phyloP scores from a whole-genome alignment of 2,113 vertebrate genomes.

The Plecotus auritus region DNA sequence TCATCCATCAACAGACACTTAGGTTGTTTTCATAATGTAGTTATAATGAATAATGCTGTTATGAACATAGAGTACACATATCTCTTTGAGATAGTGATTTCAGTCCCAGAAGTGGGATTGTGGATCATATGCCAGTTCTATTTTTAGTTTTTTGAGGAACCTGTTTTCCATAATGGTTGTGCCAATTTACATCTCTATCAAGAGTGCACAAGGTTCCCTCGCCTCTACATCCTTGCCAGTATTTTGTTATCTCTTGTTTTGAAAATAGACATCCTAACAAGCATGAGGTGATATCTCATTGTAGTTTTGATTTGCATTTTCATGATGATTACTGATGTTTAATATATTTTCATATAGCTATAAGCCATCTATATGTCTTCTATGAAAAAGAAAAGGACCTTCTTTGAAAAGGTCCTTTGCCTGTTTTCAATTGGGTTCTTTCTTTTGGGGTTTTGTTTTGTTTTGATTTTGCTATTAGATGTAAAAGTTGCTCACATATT shows the following conservation, averaged over 20 bases:
- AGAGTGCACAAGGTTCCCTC: not conserved
- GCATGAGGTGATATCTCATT: not conserved
- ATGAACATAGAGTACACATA: not conserved
- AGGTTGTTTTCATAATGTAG: not conserved
- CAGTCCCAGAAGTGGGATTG: not conserved
- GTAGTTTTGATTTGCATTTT: not conserved
- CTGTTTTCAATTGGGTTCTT: not conserved
- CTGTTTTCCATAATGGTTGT: not conserved
- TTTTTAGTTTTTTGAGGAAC: not conserved
- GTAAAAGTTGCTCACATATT: not conserved
- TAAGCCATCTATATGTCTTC: not conserved
- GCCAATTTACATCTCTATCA: not conserved
- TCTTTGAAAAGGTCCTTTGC: not conserved
- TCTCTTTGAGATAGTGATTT: not conserved
- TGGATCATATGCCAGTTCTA: not conserved
- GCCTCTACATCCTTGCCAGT: not conserved
- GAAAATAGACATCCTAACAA: not conserved
- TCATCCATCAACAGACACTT: not conserved
- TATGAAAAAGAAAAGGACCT: not conserved
- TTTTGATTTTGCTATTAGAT: not conserved
- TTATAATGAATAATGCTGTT: not conserved
- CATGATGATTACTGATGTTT: not conserved
- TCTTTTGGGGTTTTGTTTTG: not conserved
- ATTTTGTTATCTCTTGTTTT: not conserved
- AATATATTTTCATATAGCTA: not conserved